These are phyloP conservation scores for Dasyurus viverrinus DNA, from an alignment of 2,113 vertebrate species.

Conservation along the genomic window DNA sequence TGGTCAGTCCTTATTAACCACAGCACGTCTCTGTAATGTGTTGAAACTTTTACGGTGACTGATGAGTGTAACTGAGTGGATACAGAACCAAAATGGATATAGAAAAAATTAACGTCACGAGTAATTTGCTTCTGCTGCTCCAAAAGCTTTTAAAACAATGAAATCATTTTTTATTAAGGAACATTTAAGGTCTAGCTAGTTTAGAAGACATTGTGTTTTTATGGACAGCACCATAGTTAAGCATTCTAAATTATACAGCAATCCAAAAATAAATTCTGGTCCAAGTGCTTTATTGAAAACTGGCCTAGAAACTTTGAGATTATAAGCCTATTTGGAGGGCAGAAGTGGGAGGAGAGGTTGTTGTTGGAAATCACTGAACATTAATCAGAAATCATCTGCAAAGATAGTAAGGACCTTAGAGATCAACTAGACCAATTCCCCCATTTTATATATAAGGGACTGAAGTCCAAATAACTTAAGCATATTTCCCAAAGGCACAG, in stretches of 20 bases:
- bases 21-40: slow-evolving; percentile 40
- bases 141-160: slow-evolving; percentile 77
- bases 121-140: slow-evolving; percentile 70
- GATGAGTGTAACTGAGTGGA: slow-evolving; percentile 53
- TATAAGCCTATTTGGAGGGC: slow-evolving; percentile 54
- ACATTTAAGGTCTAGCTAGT: slow-evolving; percentile 59
- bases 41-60: slow-evolving; percentile 49
- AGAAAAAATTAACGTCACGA: slow-evolving; percentile 70
- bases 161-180: slow-evolving; percentile 71
- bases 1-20: neutral
- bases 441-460: neutral
- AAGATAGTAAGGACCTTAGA: slow-evolving; percentile 38
- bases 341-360: neutral
- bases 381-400: neutral
- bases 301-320: slow-evolving; percentile 57
- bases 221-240: slow-evolving; percentile 66
- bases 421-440: neutral
- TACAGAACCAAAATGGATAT: slow-evolving; percentile 45
- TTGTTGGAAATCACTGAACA: neutral
- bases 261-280: slow-evolving; percentile 62
- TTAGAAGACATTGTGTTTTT: slow-evolving; percentile 71
- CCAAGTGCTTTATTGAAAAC: slow-evolving; percentile 61
- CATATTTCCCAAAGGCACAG: neutral
- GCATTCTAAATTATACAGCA: slow-evolving; percentile 62
- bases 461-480: neutral